Evolutionary conservation across 2,888 invertebrate species (phyloP), one percentile per base, ranked within the genome.

Genomic region (Rhodophaea formosa): DNA sequence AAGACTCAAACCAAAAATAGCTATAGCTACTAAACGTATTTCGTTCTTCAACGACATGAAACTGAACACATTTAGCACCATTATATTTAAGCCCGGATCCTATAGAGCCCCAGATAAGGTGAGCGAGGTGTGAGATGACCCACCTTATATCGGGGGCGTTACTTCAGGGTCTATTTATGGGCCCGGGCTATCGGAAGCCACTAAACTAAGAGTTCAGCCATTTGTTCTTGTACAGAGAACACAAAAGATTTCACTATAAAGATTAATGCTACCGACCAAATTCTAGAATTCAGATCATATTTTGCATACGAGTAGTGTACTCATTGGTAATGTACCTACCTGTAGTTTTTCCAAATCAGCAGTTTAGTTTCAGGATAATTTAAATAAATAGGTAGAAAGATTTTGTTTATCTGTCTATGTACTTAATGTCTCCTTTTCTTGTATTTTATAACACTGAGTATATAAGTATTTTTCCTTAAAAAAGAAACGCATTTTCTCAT

Each of bases 141-240:
- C 75, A 80, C 80, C 84, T 77, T 76, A 75, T 81, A 83, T 82
- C 84, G 74, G 64, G 59, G 58, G 67, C 80, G 77, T 75, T 82
- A 79, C 82, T 77, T 81, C 75, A 76, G 57, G 65, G 47, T 58
- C 59, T 58, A 73, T 79, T 78, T 82, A 81, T 73, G 65, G 65
- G 60, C 56, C 60, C 62, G 63, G 70, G 74, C 67, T 79, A 77
- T 74, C 77, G 65, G 60, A 17, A 54, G 39, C 60, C 60, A 66
- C 60, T 71, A 70, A 73, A 71, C 62, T 65, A 39, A 39, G 12
- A 32, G 8, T 56, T 52, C 46, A 15, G 23, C 23, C 23, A 23
- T 14, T 16, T 7, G 7, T 17, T n/a, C 12, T 30, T n/a, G 30
- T n/a, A 51, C 5, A 10, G 39, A 46, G 12, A 46, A 6, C 46